A percentile compares a stretch with the other conserved stretches of the same genome.
Evolutionary conservation across 2,797 vertebrate genomes (phyloP).

Genomic region (Tamandua tetradactyla): DNA sequence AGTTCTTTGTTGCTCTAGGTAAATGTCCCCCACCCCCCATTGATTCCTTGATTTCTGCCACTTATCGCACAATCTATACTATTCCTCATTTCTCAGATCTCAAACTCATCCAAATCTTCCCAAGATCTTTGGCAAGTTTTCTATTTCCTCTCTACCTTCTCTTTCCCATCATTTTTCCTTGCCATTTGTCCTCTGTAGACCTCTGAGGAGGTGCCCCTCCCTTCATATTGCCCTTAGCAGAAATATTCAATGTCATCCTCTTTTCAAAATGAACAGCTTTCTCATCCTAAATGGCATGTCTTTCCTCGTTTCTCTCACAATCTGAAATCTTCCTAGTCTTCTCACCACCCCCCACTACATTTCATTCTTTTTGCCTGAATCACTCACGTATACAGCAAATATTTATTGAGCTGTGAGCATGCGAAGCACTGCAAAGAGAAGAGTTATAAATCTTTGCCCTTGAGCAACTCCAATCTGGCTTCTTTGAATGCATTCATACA

Average conservation of each 20-base stretch:
- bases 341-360: neutral
- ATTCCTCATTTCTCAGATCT: neutral
- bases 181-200: neutral
- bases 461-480: neutral
- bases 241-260: fast-evolving
- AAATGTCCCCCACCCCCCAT: neutral
- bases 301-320: neutral
- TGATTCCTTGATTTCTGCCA: neutral
- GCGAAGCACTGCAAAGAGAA: neutral
- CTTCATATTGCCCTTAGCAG: fast-evolving
- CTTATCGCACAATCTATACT: neutral
- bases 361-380: neutral
- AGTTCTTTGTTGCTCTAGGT: neutral
- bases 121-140: neutral
- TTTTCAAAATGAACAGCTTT: neutral
- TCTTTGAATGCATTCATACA: neutral
- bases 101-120: neutral
- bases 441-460: neutral
- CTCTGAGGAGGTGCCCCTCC: neutral
- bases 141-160: neutral
- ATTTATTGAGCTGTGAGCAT: neutral
- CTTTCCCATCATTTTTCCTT: neutral
- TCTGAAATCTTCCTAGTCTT: neutral
- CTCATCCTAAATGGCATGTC: neutral
- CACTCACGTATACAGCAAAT: neutral